Conservation (phyloP, 2,113 vertebrate species). For the Alouatta palliata region DNA sequence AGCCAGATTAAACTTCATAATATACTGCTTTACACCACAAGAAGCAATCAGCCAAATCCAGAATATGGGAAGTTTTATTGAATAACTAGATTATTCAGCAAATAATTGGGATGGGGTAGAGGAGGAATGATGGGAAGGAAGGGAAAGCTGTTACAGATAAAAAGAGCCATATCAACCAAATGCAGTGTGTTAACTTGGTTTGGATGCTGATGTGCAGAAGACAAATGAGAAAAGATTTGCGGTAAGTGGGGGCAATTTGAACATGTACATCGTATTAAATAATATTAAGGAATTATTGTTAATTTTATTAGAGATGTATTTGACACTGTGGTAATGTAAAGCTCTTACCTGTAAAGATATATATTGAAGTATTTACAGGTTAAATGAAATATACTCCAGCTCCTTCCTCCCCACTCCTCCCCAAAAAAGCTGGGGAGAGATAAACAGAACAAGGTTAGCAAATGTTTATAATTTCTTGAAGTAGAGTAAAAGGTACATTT, state of each 20-base stretch:
- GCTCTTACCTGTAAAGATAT: not conserved
- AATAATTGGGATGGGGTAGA: not conserved
- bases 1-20: slow-evolving; percentile 32
- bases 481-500: slow-evolving; percentile 24
- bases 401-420: no score
- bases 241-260: not conserved
- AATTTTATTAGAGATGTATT: slow-evolving; percentile 21
- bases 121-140: not conserved
- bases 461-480: not conserved
- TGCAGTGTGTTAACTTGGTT: not conserved
- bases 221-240: slow-evolving; percentile 11
- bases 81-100: not conserved
- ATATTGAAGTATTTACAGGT: not conserved
- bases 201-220: not conserved
- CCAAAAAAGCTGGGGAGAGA: not conserved
- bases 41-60: not conserved
- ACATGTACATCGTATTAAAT: not conserved
- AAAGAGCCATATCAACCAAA: not conserved
- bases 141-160: not conserved
- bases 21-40: not conserved
- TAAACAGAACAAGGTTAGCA: not conserved
- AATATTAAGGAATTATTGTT: slow-evolving; percentile 7
- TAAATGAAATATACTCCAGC: not conserved
- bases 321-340: not conserved
- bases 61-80: not conserved